Evolutionary conservation across 2,888 invertebrate species (phyloP).

Genomic region (Chalcis sispes): DNA sequence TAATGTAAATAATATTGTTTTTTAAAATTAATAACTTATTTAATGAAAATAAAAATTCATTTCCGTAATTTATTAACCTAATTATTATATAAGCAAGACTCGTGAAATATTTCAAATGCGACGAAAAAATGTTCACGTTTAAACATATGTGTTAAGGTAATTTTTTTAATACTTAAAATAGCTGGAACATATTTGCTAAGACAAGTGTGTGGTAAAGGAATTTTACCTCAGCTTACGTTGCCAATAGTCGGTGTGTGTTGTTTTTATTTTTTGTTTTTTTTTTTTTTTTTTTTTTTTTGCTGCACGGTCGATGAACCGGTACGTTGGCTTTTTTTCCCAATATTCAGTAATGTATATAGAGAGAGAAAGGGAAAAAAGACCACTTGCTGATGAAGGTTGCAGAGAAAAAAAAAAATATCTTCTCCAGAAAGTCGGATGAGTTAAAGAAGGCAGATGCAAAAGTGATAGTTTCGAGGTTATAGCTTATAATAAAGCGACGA

Average conservation of each 20-base stretch:
- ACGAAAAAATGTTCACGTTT: not conserved
- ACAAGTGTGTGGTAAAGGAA: constrained; percentile 5
- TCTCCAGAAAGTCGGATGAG: constrained; percentile 29
- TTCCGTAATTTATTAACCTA: too few species aligned
- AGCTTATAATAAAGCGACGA: constrained; percentile 17
- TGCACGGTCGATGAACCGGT: constrained; percentile 31
- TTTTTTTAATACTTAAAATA: constrained; percentile 12
- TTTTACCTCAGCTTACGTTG: constrained; percentile 37
- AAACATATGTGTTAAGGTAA: too few species aligned
- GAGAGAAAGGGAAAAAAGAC: too few species aligned
- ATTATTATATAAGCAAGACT: not conserved
- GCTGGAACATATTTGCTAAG: constrained; percentile 13
- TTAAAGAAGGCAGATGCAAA: constrained; percentile 34
- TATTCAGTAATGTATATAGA: too few species aligned
- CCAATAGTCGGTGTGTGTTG: not conserved
- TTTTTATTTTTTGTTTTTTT: too few species aligned
- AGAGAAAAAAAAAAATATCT: constrained; percentile 30
- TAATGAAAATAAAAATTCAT: too few species aligned
- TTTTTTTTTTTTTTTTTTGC: constrained; percentile 7
- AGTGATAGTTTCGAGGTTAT: constrained; percentile 46
- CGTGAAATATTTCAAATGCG: too few species aligned
- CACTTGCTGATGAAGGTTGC: constrained; percentile 36
- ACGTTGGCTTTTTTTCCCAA: not conserved
- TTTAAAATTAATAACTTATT: too few species aligned
- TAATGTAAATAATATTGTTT: too few species aligned